phyloP scores from a whole-genome alignment of 1,140 invertebrate genomes.

The Wiebesia pumilae region DNA sequence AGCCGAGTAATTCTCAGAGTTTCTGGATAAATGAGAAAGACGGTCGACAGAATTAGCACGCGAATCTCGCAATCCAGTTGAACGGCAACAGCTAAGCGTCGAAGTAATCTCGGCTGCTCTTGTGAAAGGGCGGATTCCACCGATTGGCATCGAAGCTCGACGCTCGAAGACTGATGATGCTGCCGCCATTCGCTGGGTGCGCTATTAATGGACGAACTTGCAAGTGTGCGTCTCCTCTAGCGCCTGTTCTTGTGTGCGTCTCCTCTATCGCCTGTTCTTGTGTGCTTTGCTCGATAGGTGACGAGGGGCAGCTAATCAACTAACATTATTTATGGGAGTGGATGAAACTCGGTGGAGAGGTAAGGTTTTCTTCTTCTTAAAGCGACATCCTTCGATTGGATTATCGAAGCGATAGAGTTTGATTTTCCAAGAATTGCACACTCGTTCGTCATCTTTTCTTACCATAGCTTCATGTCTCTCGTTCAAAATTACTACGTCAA shows the following conservation, averaged over 20 bases:
- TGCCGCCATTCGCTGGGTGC: background rate
- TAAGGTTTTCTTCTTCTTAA: background rate
- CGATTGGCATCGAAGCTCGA: background rate
- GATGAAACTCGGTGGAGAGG: background rate
- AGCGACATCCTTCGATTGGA: background rate
- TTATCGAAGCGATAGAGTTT: constrained; percentile 3
- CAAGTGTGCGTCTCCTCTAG: background rate
- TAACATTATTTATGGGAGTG: background rate
- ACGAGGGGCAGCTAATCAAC: background rate
- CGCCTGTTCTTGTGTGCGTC: background rate
- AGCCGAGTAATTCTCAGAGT: background rate
- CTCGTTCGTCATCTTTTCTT: background rate
- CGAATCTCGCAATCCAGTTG: background rate
- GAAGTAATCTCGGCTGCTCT: background rate
- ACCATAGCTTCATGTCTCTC: background rate
- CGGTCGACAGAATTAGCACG: background rate
- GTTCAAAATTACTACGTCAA: background rate
- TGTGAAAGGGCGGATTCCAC: background rate
- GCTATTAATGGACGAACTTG: background rate
- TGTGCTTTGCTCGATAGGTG: background rate
- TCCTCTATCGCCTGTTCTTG: background rate
- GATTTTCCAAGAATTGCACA: background rate
- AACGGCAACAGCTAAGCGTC: background rate
- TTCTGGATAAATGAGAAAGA: background rate
- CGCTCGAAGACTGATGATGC: background rate